phyloP scores from a whole-genome alignment of 2,888 invertebrate genomes.

The Endomychus coccineus region DNA sequence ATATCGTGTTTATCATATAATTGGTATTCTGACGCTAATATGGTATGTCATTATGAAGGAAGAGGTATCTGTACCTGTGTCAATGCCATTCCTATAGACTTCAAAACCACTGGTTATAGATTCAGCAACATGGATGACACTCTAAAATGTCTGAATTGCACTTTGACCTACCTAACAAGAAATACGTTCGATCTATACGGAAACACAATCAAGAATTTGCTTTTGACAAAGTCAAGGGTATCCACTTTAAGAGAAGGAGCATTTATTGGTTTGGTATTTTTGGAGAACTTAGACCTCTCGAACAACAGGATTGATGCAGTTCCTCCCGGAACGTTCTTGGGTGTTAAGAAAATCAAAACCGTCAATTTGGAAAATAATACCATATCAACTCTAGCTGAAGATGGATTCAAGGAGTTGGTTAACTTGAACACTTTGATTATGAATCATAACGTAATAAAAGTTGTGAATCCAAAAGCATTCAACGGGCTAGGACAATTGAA shows the following conservation, averaged over 20 bases:
- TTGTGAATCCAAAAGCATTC: constrained; percentile 32
- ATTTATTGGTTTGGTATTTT: constrained; percentile 39
- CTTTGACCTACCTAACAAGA: constrained; percentile 30
- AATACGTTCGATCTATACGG: constrained; percentile 40
- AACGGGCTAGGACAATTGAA: constrained; percentile 31
- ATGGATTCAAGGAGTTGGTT: constrained; percentile 35
- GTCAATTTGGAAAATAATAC: constrained; percentile 35
- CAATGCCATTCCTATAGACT: constrained; percentile 34
- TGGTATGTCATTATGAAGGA: no score
- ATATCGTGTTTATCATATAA: no score
- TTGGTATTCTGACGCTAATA: no score
- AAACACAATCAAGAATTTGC: constrained; percentile 36
- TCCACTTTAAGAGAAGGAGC: constrained; percentile 30
- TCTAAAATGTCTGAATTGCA: constrained; percentile 36
- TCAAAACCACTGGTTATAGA: constrained; percentile 37
- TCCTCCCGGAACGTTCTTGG: constrained; percentile 35
- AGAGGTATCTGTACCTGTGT: no score
- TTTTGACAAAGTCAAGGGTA: constrained; percentile 32
- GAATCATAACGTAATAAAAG: constrained; percentile 31
- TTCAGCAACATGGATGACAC: constrained; percentile 42
- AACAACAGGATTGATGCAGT: constrained; percentile 35
- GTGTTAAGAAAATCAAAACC: constrained; percentile 36
- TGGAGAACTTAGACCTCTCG: constrained; percentile 32
- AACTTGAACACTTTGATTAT: constrained; percentile 32
- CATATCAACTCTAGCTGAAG: constrained; percentile 31